A percentile compares a stretch with the other conserved stretches of the same genome.
Evolutionary conservation across 2,113 vertebrate species (phyloP).

Genomic region (Tonatia bakeri): DNA sequence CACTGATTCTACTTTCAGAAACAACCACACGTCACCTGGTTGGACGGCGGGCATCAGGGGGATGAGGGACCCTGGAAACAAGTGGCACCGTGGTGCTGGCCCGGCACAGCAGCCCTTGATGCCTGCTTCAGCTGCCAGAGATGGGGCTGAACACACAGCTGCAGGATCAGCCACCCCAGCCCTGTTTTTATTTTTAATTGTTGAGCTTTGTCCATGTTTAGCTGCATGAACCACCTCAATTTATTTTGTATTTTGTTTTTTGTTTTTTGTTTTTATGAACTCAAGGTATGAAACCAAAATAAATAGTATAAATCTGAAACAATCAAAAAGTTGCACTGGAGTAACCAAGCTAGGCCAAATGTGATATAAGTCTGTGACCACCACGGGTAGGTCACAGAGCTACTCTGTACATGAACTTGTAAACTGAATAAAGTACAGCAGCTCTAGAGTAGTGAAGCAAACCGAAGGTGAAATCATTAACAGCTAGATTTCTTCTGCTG

Average conservation of each 20-base stretch:
- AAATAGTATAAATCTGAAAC: neutral
- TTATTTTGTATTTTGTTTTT: too few relatives aligned
- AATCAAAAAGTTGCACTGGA: neutral
- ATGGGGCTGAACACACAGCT: neutral
- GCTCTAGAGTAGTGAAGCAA: neutral
- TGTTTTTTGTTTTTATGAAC: neutral
- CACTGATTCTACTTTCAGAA: neutral
- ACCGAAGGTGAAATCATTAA: neutral
- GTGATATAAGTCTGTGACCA: neutral
- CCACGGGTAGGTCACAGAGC: neutral
- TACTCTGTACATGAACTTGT: neutral
- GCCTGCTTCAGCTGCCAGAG: neutral
- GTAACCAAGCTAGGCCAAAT: neutral
- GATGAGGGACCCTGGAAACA: neutral
- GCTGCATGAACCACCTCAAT: neutral
- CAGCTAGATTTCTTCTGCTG: slow-evolving; percentile 41
- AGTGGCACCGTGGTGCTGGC: rapidly evolving
- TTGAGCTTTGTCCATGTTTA: neutral
- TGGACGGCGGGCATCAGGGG: neutral
- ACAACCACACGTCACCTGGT: neutral
- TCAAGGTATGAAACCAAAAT: neutral
- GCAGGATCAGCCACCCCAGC: neutral
- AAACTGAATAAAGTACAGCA: neutral
- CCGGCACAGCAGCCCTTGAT: neutral
- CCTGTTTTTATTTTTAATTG: neutral